phyloP scores from a whole-genome alignment of 2,888 invertebrate species.

The Lithosia quadra region DNA sequence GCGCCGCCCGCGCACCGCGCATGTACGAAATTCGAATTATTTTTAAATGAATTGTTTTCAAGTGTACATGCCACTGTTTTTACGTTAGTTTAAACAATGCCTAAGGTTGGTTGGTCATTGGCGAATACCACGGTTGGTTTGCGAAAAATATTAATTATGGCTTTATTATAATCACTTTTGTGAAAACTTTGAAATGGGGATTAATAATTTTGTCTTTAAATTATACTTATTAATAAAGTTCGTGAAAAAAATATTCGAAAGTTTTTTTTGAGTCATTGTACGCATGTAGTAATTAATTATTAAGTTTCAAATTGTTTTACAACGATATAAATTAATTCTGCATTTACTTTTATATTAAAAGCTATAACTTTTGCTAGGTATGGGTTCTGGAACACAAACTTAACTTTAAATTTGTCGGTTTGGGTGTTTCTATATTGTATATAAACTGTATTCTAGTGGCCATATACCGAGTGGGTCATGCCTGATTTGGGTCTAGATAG shows the following conservation, averaged over 20 bases:
- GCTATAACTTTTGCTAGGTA: background rate
- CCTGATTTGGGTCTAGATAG: too few relatives aligned
- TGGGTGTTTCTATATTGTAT: background rate
- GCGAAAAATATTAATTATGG: constrained; percentile 19
- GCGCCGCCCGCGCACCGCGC: constrained; percentile 41
- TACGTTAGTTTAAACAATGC: constrained; percentile 27
- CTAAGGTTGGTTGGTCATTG: constrained; percentile 20
- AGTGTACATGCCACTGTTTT: constrained; percentile 46
- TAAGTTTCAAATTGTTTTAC: background rate
- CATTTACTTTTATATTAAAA: background rate
- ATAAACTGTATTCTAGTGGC: too few relatives aligned
- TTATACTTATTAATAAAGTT: background rate
- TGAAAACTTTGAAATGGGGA: background rate
- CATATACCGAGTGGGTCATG: too few relatives aligned
- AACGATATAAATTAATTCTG: too few relatives aligned
- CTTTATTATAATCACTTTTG: background rate
- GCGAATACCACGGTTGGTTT: background rate
- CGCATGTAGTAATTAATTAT: background rate
- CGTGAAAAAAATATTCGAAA: background rate
- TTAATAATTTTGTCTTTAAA: background rate
- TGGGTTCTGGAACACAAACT: background rate
- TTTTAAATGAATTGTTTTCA: constrained; percentile 56
- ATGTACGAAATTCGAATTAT: constrained; percentile 54
- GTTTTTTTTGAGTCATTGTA: background rate
- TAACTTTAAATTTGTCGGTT: background rate